Conservation (phyloP, 2,113 vertebrate species). For the Tenebrosternarchus preto region DNA sequence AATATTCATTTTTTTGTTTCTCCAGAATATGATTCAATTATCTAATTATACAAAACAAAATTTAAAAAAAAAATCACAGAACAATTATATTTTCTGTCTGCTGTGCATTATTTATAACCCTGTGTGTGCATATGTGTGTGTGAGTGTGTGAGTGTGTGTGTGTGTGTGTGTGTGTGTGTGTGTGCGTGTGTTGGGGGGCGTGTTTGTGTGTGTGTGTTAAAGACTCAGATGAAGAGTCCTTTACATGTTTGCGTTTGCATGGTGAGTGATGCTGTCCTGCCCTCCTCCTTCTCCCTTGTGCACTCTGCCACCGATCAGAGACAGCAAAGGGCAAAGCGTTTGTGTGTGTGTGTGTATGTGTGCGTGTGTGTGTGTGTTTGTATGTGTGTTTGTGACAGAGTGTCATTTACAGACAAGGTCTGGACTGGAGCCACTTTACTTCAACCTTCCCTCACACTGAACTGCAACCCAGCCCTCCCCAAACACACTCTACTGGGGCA, state of each 20-base stretch:
- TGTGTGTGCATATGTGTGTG: not conserved
- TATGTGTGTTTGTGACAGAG: conserved; percentile 49
- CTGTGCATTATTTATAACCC: too few species aligned
- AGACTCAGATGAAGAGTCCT: too few species aligned
- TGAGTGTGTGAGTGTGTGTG: conserved; percentile 19
- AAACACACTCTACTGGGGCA: conserved; percentile 46
- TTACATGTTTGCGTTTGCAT: conserved; percentile 17
- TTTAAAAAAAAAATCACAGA: too few species aligned
- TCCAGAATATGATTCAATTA: too few species aligned
- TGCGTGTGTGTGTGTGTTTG: conserved; percentile 25
- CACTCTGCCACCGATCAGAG: conserved; percentile 51
- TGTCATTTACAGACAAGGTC: conserved; percentile 70
- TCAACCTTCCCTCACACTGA: conserved; percentile 54
- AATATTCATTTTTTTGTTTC: too few species aligned
- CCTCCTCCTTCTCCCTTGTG: conserved; percentile 51
- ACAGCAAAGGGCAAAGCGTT: conserved; percentile 55
- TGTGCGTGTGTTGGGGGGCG: conserved; percentile 4
- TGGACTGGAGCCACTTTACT: conserved; percentile 75
- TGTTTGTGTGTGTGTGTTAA: not conserved
- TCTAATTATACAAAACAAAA: too few species aligned
- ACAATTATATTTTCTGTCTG: too few species aligned
- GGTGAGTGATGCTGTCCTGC: conserved; percentile 57
- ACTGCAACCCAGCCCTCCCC: conserved; percentile 13
- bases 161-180: conserved; percentile 38
- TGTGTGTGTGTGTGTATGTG: conserved; percentile 32